Evolutionary conservation across 2,113 vertebrate genomes (phyloP).

Genomic region (Dunckerocampus dactyliophorus): DNA sequence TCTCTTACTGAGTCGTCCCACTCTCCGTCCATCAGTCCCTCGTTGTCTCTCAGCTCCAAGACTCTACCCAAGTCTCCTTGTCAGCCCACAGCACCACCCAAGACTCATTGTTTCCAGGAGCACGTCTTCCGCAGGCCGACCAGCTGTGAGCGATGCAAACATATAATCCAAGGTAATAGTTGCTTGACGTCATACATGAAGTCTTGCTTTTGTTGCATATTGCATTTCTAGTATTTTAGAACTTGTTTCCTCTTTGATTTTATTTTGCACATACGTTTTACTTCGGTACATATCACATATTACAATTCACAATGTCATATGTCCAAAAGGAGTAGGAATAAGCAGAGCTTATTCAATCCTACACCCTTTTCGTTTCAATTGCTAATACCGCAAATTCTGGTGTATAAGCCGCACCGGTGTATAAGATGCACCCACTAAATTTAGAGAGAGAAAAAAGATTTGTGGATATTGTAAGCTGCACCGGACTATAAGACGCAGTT

Average conservation of each 20-base stretch:
- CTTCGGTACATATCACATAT: too few relatives aligned
- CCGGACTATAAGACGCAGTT: too few relatives aligned
- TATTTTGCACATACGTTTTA: too few relatives aligned
- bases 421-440: too few relatives aligned
- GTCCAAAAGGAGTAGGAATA: too few relatives aligned
- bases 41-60: constrained; percentile 42
- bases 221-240: not conserved
- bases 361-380: too few relatives aligned
- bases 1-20: constrained; percentile 58
- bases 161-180: constrained; percentile 81
- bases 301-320: too few relatives aligned
- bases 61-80: constrained; percentile 51
- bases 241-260: not conserved
- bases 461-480: too few relatives aligned
- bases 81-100: constrained; percentile 61
- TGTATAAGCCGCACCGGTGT: too few relatives aligned
- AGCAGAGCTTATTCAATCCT: too few relatives aligned
- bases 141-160: constrained; percentile 83
- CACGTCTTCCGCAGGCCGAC: constrained; percentile 83
- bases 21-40: constrained; percentile 59
- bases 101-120: constrained; percentile 86
- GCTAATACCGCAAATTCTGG: too few relatives aligned
- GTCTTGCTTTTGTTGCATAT: not conserved
- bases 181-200: not conserved
- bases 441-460: too few relatives aligned